phyloP scores from a whole-genome alignment of 2,113 vertebrate species.

The Tyto alba region DNA sequence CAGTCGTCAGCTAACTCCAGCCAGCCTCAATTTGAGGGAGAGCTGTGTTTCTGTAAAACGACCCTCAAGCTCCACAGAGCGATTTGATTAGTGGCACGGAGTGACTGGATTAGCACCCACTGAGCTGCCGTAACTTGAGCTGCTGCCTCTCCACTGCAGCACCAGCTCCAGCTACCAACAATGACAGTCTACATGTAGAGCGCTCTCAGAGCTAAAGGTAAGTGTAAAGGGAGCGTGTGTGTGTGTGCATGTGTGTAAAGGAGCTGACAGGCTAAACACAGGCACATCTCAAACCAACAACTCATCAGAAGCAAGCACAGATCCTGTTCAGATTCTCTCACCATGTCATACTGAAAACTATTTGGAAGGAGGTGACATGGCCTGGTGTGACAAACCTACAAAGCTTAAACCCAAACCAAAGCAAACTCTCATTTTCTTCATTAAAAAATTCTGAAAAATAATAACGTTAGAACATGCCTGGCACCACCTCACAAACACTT shows the following conservation, averaged over 20 bases:
- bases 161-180: accelerated
- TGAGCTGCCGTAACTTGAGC: not conserved
- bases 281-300: not conserved
- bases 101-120: not conserved
- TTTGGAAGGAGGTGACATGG: not conserved
- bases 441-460: not conserved
- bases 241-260: not conserved
- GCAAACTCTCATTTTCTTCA: not conserved
- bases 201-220: not conserved
- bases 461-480: not conserved
- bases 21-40: not conserved
- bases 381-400: not conserved
- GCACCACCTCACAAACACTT: not conserved
- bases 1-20: not conserved
- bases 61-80: not conserved
- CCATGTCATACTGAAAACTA: not conserved
- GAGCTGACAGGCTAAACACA: not conserved
- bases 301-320: not conserved
- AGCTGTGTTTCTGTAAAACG: not conserved
- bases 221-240: not conserved
- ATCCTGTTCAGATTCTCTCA: not conserved
- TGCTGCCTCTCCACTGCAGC: not conserved
- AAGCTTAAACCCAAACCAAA: not conserved
- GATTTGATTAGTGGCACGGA: not conserved
- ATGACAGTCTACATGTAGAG: accelerated